Percentiles rank a stretch among this genome's conserved stretches.
Conservation (phyloP, 2,113 vertebrate genomes). For the Dendrocopos noguchii region DNA sequence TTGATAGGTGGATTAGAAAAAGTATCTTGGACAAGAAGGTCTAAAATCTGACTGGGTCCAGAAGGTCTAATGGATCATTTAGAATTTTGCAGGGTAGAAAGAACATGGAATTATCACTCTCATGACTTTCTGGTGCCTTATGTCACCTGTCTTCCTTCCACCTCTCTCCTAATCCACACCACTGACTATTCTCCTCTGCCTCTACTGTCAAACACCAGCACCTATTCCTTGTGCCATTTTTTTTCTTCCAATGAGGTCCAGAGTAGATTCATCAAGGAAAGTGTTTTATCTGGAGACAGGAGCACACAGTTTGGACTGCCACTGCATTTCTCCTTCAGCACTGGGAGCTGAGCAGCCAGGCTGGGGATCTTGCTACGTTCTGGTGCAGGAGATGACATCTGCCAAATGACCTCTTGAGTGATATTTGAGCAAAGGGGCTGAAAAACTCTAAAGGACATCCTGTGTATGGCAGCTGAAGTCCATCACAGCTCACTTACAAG, state of each 20-base stretch:
- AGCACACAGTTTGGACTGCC: not conserved
- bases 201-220: not conserved
- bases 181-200: not conserved
- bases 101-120: not conserved
- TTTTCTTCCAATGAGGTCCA: rapidly evolving
- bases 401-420: not conserved
- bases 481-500: slow-evolving; percentile 34
- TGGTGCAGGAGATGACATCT: slow-evolving; percentile 24
- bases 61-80: not conserved
- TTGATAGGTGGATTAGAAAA: not conserved
- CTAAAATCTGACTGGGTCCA: not conserved
- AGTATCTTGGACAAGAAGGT: not conserved
- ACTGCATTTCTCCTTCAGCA: not conserved
- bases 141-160: not conserved
- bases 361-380: not conserved
- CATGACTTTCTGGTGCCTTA: not conserved
- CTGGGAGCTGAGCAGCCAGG: slow-evolving; percentile 24
- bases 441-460: slow-evolving; percentile 35
- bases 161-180: not conserved
- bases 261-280: not conserved
- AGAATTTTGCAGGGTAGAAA: not conserved
- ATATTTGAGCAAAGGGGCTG: not conserved
- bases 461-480: slow-evolving; percentile 33
- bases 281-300: not conserved
- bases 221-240: not conserved